Percentiles rank a stretch among this genome's conserved stretches.
Evolutionary conservation across 2,888 invertebrate genomes (phyloP).

Genomic region (Melanotus villosus): DNA sequence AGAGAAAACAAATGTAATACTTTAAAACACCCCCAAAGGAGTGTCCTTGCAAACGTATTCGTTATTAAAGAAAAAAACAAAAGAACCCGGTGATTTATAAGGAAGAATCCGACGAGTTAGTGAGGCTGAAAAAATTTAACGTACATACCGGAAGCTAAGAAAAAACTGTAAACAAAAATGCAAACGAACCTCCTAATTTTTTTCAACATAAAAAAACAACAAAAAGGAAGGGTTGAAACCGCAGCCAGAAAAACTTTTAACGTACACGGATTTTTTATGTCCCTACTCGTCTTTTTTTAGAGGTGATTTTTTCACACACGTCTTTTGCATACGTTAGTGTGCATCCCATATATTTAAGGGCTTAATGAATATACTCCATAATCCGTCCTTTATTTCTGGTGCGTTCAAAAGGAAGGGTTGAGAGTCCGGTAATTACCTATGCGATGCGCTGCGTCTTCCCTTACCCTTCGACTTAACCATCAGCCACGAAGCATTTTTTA

Average conservation of each 20-base stretch:
- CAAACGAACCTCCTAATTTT: constrained; percentile 43
- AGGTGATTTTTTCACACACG: constrained; percentile 53
- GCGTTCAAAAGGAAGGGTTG: constrained; percentile 50
- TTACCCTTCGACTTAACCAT: constrained; percentile 8
- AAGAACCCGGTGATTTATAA: too few species aligned
- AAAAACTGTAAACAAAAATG: constrained; percentile 38
- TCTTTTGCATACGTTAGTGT: constrained; percentile 51
- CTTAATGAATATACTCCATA: constrained; percentile 62
- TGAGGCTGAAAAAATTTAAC: neutral
- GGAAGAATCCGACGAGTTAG: too few species aligned
- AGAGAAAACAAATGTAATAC: too few species aligned
- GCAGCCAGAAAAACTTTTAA: constrained; percentile 40
- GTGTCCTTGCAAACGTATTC: too few species aligned
- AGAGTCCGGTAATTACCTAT: constrained; percentile 56
- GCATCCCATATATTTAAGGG: constrained; percentile 55
- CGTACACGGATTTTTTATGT: constrained; percentile 44
- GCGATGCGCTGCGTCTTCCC: constrained; percentile 47
- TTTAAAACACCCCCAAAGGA: too few species aligned
- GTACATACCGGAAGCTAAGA: constrained; percentile 19
- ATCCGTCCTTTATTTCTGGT: constrained; percentile 62
- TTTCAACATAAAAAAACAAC: constrained; percentile 38
- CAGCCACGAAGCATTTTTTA: constrained; percentile 20
- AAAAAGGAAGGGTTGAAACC: constrained; percentile 44
- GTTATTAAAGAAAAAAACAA: too few species aligned
- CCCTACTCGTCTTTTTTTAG: constrained; percentile 37